Evolutionary conservation across 2,113 vertebrate species (phyloP).

Genomic region (Clinocottus analis): DNA sequence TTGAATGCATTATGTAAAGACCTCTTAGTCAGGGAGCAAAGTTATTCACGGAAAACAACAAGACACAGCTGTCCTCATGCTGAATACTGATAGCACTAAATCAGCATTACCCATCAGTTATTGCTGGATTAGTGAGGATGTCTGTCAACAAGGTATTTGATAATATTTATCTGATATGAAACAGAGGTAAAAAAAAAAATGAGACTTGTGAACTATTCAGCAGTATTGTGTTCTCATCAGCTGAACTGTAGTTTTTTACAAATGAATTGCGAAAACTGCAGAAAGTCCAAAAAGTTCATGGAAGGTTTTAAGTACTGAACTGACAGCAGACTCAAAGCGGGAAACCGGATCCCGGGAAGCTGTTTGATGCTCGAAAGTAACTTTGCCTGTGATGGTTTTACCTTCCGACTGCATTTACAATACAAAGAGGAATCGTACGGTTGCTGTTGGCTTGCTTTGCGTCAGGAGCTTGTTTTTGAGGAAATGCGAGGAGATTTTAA

Average conservation of each 20-base stretch:
- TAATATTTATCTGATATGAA: conserved; percentile 1
- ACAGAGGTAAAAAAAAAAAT: conserved; percentile 3
- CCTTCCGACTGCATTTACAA: conserved; percentile 47
- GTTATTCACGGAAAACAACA: conserved; percentile 7
- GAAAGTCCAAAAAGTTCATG: conserved; percentile 55
- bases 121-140: conserved; percentile 35
- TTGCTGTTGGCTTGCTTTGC: conserved; percentile 38
- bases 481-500: conserved; percentile 65
- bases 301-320: conserved; percentile 31
- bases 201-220: conserved; percentile 15
- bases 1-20: conserved; percentile 52
- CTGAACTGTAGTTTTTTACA: conserved; percentile 28
- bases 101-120: conserved; percentile 35
- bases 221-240: not conserved
- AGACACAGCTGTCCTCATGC: conserved; percentile 19
- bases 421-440: conserved; percentile 44
- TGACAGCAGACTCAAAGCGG: conserved; percentile 35
- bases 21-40: conserved; percentile 34
- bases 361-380: conserved; percentile 37
- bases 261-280: conserved; percentile 32
- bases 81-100: conserved; percentile 40
- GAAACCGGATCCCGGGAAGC: conserved; percentile 30
- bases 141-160: not conserved
- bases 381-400: conserved; percentile 39
- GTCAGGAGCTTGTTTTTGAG: conserved; percentile 37